Conservation (phyloP, 2,113 vertebrate genomes). For the Peromyscus leucopus region DNA sequence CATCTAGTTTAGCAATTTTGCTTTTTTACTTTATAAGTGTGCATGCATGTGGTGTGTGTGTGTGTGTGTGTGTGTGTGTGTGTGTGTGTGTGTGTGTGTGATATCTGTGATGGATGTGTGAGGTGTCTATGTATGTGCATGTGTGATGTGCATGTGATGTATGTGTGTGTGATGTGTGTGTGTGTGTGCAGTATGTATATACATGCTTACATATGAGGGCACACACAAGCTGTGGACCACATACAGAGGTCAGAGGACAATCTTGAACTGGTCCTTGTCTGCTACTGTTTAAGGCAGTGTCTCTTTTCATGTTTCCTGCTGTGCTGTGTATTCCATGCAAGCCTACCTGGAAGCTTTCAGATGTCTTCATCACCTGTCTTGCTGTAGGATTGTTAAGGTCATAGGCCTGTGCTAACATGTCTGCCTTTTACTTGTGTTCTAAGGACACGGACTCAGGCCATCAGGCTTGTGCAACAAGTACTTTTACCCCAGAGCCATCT, state of each 20-base stretch:
- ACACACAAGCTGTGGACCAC: neutral
- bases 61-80: neutral
- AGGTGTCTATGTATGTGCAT: neutral
- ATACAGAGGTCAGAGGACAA: too few species aligned
- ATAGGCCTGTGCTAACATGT: too few species aligned
- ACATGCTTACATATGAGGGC: neutral
- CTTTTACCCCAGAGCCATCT: too few species aligned
- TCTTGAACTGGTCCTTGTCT: neutral
- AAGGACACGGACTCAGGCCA: neutral
- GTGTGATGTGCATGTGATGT: too few species aligned
- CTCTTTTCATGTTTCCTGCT: neutral
- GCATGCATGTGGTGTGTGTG: neutral
- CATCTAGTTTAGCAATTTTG: neutral
- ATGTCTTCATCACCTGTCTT: neutral
- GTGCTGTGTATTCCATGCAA: neutral
- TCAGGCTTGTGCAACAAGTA: neutral
- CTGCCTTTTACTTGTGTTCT: too few species aligned
- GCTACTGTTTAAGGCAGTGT: neutral
- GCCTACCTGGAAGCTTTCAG: neutral
- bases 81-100: neutral
- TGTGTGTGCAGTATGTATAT: too few species aligned
- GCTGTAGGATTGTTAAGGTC: neutral
- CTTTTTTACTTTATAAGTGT: neutral
- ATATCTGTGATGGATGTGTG: too few species aligned
- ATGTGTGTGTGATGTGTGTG: neutral